Conservation (phyloP, 2,113 vertebrate genomes). For the Brevimyrus niger region DNA sequence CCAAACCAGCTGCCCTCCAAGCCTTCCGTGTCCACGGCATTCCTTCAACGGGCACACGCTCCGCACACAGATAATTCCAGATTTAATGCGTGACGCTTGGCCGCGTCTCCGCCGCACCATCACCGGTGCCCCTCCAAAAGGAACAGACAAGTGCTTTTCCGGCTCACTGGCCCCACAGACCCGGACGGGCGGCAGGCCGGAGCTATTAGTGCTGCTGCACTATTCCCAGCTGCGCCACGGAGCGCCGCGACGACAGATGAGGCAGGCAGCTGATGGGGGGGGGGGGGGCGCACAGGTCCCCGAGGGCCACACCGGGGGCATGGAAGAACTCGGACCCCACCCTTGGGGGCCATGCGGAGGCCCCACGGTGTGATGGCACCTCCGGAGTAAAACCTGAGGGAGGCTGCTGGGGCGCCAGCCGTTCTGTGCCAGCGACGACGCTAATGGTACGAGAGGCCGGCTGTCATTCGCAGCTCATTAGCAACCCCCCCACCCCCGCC, state of each 20-base stretch:
- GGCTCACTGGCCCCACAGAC: conserved; percentile 22
- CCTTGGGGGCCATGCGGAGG: neutral
- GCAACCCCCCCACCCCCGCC: neutral
- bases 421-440: neutral
- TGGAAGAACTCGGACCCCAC: neutral
- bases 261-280: neutral
- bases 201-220: neutral
- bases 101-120: conserved; percentile 15
- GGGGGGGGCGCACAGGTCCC: neutral
- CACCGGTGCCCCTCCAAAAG: conserved; percentile 3
- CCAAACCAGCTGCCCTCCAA: neutral
- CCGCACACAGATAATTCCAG: neutral
- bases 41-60: neutral
- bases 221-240: neutral
- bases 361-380: neutral
- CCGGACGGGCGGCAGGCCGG: neutral
- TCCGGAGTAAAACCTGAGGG: neutral
- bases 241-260: neutral
- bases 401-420: neutral
- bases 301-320: neutral
- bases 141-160: conserved; percentile 30
- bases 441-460: neutral
- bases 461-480: neutral
- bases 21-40: neutral
- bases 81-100: neutral